These are phyloP conservation scores for Eupeodes luniger DNA, from an alignment of 2,888 invertebrate genomes.

Conservation along the genomic window DNA sequence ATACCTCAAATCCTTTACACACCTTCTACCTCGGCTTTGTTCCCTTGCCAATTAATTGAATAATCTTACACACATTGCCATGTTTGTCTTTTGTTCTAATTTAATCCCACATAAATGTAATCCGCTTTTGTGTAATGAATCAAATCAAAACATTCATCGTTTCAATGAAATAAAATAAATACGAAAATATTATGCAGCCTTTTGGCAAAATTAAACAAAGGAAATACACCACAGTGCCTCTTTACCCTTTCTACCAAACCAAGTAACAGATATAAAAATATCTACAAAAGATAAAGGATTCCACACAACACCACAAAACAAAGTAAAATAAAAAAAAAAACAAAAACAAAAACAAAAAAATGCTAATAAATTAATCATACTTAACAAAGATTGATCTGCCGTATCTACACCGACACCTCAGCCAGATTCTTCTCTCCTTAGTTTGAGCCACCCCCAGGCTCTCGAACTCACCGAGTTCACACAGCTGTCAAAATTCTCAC, in stretches of 20 bases:
- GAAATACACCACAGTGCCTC: neutral
- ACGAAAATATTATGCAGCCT: neutral
- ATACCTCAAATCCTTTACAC: too few species aligned
- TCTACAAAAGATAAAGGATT: slow-evolving; percentile 28
- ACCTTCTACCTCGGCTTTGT: too few species aligned
- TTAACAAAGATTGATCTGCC: slow-evolving; percentile 46
- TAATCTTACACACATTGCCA: neutral
- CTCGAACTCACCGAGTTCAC: neutral
- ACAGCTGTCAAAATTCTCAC: slow-evolving; percentile 40
- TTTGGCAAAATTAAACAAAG: neutral
- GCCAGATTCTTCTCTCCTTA: neutral
- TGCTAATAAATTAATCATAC: slow-evolving; percentile 63
- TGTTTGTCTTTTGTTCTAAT: slow-evolving; percentile 10
- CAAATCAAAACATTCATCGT: slow-evolving; percentile 26
- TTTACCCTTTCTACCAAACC: neutral
- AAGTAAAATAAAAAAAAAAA: too few species aligned
- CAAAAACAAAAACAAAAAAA: slow-evolving; percentile 5
- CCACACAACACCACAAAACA: neutral
- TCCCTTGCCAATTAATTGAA: neutral
- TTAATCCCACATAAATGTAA: slow-evolving; percentile 1
- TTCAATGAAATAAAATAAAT: neutral
- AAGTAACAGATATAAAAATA: slow-evolving; percentile 32
- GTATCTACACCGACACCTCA: slow-evolving; percentile 2
- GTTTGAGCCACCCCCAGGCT: neutral
- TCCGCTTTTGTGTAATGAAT: slow-evolving; percentile 22